phyloP scores from a whole-genome alignment of 2,888 invertebrate species.

The Artemia sinica region DNA sequence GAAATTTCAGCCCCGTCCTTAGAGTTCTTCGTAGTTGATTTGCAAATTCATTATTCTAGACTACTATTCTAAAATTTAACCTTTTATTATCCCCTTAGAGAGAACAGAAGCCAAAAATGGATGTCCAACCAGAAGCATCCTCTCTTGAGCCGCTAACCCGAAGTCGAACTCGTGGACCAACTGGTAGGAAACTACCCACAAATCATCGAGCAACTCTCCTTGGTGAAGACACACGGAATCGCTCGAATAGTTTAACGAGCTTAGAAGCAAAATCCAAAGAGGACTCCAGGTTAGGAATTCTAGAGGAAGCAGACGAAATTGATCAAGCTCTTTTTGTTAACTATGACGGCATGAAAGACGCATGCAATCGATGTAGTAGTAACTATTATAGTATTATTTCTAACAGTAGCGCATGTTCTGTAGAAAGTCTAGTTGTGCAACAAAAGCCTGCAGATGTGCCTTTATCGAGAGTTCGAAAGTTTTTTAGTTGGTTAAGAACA shows the following conservation, averaged over 20 bases:
- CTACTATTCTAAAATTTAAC: no score
- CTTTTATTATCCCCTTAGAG: no score
- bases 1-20: no score
- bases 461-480: no score
- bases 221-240: not conserved
- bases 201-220: not conserved
- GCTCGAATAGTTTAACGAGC: not conserved
- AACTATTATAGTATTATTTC: not conserved
- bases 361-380: not conserved
- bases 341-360: conserved; percentile 1
- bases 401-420: not conserved
- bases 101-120: not conserved
- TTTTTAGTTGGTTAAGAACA: no score
- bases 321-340: conserved; percentile 10
- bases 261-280: not conserved
- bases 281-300: not conserved
- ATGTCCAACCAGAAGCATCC: not conserved
- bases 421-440: no score
- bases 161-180: not conserved
- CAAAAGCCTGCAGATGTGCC: no score
- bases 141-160: not conserved
- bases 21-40: no score
- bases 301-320: conserved; percentile 11
- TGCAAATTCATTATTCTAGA: no score
- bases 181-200: not conserved